phyloP scores from a whole-genome alignment of 2,113 vertebrate genomes.

The Seriola rivoliana region DNA sequence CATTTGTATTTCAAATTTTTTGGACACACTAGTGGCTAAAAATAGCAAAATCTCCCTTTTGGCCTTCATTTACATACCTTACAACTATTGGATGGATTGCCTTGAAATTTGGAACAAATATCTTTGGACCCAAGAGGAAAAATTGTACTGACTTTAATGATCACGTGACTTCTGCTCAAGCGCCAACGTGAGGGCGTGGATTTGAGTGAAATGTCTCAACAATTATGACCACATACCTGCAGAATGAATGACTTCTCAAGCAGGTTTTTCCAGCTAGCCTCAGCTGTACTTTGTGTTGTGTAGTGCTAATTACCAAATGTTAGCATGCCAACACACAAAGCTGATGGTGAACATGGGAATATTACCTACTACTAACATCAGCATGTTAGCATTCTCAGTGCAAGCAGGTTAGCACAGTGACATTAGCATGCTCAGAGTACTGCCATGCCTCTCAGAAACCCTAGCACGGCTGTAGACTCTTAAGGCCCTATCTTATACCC shows the following conservation, averaged over 20 bases:
- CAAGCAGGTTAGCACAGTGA: background rate
- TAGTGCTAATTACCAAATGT: background rate
- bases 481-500: too few relatives aligned
- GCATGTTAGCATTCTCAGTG: background rate
- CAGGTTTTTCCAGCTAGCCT: background rate
- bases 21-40: background rate
- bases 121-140: background rate
- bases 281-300: background rate
- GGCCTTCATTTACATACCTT: background rate
- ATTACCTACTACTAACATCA: background rate
- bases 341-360: background rate
- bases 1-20: background rate
- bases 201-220: background rate
- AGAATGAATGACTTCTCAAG: background rate
- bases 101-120: background rate
- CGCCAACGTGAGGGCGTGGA: background rate
- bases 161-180: background rate
- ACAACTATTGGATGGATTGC: background rate
- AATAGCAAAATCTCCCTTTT: background rate
- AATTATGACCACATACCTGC: background rate
- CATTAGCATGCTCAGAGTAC: background rate
- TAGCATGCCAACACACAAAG: background rate
- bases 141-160: background rate
- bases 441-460: background rate
- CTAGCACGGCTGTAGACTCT: background rate